Percentiles rank a stretch among this genome's conserved stretches.
Conservation (phyloP, 2,888 invertebrate species). For the Drosophila helvetica region DNA sequence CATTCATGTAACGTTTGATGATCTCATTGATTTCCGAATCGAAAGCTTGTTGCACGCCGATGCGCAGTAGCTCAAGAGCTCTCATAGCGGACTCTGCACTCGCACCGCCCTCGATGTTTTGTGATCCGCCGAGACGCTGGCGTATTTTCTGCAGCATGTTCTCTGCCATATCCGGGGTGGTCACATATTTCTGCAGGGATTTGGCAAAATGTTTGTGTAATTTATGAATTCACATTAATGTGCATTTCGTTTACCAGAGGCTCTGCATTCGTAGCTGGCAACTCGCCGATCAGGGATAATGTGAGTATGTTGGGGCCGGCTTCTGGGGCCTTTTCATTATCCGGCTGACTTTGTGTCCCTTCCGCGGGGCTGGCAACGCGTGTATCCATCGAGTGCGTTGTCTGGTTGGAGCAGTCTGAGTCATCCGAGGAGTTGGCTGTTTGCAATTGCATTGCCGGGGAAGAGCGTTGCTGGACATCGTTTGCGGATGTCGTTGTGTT, state of each 20-base stretch:
- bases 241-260: constrained; percentile 42
- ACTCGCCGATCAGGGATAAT: constrained; percentile 39
- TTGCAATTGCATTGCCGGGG: constrained; percentile 68
- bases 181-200: constrained; percentile 77
- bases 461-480: constrained; percentile 64
- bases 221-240: not conserved
- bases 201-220: not conserved
- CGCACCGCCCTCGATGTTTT: constrained; percentile 67
- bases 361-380: constrained; percentile 68
- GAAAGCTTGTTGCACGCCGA: constrained; percentile 86
- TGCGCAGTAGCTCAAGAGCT: constrained; percentile 86
- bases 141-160: constrained; percentile 79
- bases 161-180: constrained; percentile 83
- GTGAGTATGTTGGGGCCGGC: constrained; percentile 15
- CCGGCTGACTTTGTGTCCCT: constrained; percentile 37
- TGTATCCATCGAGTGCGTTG: constrained; percentile 82
- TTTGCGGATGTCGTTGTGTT: constrained; percentile 26
- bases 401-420: constrained; percentile 83
- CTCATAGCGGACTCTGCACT: constrained; percentile 82
- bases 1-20: constrained; percentile 86
- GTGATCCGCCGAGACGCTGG: constrained; percentile 78
- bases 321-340: constrained; percentile 35
- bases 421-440: constrained; percentile 80
- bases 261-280: constrained; percentile 50
- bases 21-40: constrained; percentile 87